Base-by-base conservation (phyloP, 2,888 invertebrate genomes). In the Axea sp. region DNA sequence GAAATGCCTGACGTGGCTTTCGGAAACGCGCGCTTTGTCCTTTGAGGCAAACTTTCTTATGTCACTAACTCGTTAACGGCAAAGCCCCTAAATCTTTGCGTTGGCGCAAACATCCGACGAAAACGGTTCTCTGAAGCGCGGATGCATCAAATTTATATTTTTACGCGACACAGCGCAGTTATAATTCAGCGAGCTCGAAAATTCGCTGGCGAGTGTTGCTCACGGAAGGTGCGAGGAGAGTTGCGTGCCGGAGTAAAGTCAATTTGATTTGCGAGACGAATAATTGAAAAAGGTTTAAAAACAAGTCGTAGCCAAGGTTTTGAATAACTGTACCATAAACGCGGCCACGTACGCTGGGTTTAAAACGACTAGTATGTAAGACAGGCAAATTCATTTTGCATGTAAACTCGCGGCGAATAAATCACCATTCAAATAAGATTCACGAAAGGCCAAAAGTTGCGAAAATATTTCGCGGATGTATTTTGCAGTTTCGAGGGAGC, bases 21-120 rank as follows among this genome's bases (percentile, higher is more conserved):
- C 19, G 59, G 76, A 76, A 75, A 67, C 51, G 59, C 37, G 28
- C 19, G 37, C 59, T 59, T 45, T 57, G 33, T 51, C 59, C 59
- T 65, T 65, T 65, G 72, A 65, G 22, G 9, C 57, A 31, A 72
- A 72, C 65, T 72, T 65, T 53, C 59, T 57, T 59, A 72, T 59
- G 72, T 53, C 51, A 17, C 57, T 64, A 64, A 72, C 64, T 72
- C 57, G 57, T 28, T 57, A 39, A 53, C 33, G 19, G 31, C 31
- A 14, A 35, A 47, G 39, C 35, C 5, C 24, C 49, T 30, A 41
- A 64, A 33, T 45, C 30, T 53, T 30, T 28, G 31, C 30, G 14
- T 4, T 9, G 9, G 15, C 11, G n/a, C n/a, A n/a, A n/a, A n/a
- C n/a, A n/a, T n/a, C n/a, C n/a, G n/a, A n/a, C n/a, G 28, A 39